phyloP scores from a whole-genome alignment of 1,140 invertebrate genomes.

The Drosophila bifasciata region DNA sequence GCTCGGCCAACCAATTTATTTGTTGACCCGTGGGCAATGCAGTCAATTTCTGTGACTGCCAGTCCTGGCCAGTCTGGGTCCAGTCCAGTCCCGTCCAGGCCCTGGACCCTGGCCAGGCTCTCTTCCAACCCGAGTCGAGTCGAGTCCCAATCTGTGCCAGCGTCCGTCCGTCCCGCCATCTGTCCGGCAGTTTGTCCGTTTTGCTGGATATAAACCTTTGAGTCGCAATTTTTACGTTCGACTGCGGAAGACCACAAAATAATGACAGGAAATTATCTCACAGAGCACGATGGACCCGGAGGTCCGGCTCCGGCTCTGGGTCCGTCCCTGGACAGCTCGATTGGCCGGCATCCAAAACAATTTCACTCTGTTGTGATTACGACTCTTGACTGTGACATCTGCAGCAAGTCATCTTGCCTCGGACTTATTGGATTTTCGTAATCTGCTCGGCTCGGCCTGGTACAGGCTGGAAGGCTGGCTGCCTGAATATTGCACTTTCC shows the following conservation, averaged over 20 bases:
- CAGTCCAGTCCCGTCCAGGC: conserved; percentile 3
- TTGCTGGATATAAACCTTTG: conserved; percentile 74
- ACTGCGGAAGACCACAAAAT: conserved; percentile 82
- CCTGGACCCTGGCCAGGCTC: conserved; percentile 5
- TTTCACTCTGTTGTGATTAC: conserved; percentile 73
- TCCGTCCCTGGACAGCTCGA: conserved; percentile 12
- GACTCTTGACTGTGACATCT: conserved; percentile 39
- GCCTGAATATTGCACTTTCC: conserved; percentile 3
- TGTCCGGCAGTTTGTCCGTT: conserved; percentile 28
- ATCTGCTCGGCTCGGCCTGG: conserved; percentile 23
- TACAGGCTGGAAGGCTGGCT: conserved; percentile 11
- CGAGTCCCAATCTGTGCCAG: conserved; percentile 58
- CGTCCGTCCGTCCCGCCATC: conserved; percentile 5
- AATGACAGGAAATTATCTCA: conserved; percentile 82
- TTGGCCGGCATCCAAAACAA: conserved; percentile 76
- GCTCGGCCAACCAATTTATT: conserved; percentile 72
- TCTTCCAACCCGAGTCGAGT: too few relatives aligned
- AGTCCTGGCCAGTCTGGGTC: conserved; percentile 26
- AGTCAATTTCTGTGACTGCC: conserved; percentile 77
- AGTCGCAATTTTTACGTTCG: conserved; percentile 80
- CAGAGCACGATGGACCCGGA: conserved; percentile 51
- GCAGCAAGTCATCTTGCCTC: conserved; percentile 17
- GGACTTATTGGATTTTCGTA: conserved; percentile 41
- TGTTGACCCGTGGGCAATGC: conserved; percentile 82
- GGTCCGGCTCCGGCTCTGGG: conserved; percentile 8